Percentiles rank a stretch among this genome's conserved stretches.
Conservation (phyloP, 1,140 invertebrate species). For the Drosophila takahashii region DNA sequence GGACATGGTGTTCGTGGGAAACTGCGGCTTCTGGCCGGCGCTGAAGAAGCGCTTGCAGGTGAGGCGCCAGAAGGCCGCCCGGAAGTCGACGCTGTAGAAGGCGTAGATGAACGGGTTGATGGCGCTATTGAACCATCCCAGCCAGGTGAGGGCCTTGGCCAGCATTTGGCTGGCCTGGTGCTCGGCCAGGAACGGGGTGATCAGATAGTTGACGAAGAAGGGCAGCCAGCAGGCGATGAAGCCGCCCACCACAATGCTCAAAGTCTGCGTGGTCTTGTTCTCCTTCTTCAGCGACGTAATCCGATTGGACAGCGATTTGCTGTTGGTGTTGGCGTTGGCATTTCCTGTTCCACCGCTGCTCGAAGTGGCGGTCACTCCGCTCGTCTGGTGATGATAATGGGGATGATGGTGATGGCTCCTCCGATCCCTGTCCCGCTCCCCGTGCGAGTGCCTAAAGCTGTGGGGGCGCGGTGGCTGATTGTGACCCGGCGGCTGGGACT, state of each 20-base stretch:
- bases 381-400: conserved; percentile 51
- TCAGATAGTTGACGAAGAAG: conserved; percentile 94
- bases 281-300: conserved; percentile 90
- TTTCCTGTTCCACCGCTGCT: conserved; percentile 4
- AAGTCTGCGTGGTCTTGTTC: conserved; percentile 94
- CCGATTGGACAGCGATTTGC: conserved; percentile 84
- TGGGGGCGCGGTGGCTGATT: conserved; percentile 40
- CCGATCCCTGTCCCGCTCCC: conserved; percentile 17
- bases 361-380: conserved; percentile 26
- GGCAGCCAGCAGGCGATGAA: conserved; percentile 96
- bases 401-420: conserved; percentile 48
- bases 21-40: conserved; percentile 73
- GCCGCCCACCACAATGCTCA: conserved; percentile 96
- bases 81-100: conserved; percentile 94
- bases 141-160: conserved; percentile 94
- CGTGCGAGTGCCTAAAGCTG: conserved; percentile 67
- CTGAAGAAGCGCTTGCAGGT: conserved; percentile 87
- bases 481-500: conserved; percentile 36
- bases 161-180: conserved; percentile 87
- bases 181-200: conserved; percentile 89
- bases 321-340: conserved; percentile 17
- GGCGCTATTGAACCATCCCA: conserved; percentile 96
- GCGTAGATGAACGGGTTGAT: conserved; percentile 96
- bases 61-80: conserved; percentile 93
- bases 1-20: conserved; percentile 82